phyloP scores from a whole-genome alignment of 1,140 invertebrate species.

The Drosophila seguyi region DNA sequence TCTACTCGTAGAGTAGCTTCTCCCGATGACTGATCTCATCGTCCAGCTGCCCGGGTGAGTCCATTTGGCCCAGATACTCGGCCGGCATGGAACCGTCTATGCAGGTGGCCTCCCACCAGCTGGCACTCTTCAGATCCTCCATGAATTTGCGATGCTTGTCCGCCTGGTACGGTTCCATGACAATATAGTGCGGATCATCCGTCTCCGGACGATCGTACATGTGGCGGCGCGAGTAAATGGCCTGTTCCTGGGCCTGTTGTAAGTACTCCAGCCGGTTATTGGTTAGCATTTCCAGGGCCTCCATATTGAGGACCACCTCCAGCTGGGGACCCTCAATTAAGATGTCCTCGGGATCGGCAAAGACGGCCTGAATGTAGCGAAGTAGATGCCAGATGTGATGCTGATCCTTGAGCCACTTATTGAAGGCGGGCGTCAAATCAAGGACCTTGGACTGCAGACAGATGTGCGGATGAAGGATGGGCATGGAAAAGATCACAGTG shows the following conservation, averaged over 20 bases:
- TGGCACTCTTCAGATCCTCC: constrained; percentile 48
- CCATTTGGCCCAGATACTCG: constrained; percentile 48
- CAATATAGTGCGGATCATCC: constrained; percentile 94
- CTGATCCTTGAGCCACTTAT: constrained; percentile 92
- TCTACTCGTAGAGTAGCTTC: background rate
- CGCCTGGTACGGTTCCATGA: constrained; percentile 91
- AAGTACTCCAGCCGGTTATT: constrained; percentile 88
- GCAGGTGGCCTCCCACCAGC: constrained; percentile 25
- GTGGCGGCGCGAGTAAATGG: constrained; percentile 89
- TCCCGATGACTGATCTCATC: constrained; percentile 20
- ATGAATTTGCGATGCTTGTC: constrained; percentile 89
- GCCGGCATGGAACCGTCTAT: constrained; percentile 18
- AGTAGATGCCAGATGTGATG: constrained; percentile 96
- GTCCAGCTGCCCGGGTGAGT: constrained; percentile 20
- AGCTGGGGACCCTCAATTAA: constrained; percentile 12
- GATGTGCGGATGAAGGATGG: constrained; percentile 95
- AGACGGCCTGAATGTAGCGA: constrained; percentile 92
- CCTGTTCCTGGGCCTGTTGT: constrained; percentile 89
- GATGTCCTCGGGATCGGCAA: constrained; percentile 85
- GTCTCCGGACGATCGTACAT: constrained; percentile 91
- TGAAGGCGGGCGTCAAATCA: constrained; percentile 90
- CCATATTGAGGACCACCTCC: constrained; percentile 89
- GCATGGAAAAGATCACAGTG: constrained; percentile 92
- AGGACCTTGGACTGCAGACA: constrained; percentile 91
- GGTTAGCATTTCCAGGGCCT: constrained; percentile 92